A percentile compares a stretch with the other conserved stretches of the same genome.
Conservation (phyloP, 2,888 invertebrate species). For the Platypus cylindrus region DNA sequence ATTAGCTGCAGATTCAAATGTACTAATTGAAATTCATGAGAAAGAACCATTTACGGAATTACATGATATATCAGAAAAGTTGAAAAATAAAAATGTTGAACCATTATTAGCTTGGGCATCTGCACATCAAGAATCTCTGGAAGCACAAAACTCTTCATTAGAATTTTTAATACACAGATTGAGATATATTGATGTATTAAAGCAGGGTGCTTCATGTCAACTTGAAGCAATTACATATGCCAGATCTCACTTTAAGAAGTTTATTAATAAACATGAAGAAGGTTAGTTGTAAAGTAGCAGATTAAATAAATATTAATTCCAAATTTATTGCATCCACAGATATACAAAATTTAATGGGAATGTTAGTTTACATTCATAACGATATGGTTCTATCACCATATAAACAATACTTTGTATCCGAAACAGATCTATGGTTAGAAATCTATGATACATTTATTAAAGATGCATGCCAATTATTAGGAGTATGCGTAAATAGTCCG, state of each 20-base stretch:
- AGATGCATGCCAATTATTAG: conserved; percentile 84
- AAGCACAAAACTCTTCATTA: conserved; percentile 53
- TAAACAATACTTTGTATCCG: conserved; percentile 46
- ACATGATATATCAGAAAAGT: conserved; percentile 77
- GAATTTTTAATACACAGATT: conserved; percentile 73
- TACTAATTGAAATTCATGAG: conserved; percentile 48
- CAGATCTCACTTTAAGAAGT: conserved; percentile 67
- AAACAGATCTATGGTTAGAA: conserved; percentile 69
- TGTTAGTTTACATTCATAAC: conserved; percentile 62
- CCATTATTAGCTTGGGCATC: conserved; percentile 84
- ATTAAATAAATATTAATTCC: not conserved
- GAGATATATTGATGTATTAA: conserved; percentile 62
- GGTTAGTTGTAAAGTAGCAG: conserved; percentile 33
- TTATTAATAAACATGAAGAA: conserved; percentile 64
- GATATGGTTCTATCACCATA: conserved; percentile 74
- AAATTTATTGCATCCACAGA: conserved; percentile 44
- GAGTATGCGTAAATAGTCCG: conserved; percentile 80
- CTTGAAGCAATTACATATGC: conserved; percentile 81
- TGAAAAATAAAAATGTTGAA: conserved; percentile 66
- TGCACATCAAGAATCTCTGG: conserved; percentile 58
- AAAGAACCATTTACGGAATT: conserved; percentile 71
- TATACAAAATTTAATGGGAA: conserved; percentile 77
- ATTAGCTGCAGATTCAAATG: conserved; percentile 56
- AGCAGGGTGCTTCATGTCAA: conserved; percentile 54
- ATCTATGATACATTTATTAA: conserved; percentile 81